Evolutionary conservation across 2,797 vertebrate genomes (phyloP), one percentile per base, ranked within the genome.

Genomic region (Graptemys geographica): DNA sequence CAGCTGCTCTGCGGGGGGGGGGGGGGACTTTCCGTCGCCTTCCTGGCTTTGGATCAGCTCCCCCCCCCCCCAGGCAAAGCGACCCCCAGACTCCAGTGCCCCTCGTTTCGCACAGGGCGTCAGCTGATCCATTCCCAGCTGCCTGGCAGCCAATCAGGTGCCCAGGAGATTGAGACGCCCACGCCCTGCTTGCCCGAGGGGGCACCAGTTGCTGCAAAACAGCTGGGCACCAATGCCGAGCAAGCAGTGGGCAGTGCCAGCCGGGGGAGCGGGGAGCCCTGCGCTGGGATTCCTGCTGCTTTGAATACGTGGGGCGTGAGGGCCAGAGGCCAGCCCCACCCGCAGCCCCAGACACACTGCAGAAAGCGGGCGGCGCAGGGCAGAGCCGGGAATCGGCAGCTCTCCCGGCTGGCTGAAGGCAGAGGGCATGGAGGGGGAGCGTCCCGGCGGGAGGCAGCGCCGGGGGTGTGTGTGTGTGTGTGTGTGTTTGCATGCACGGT

Each of bases 11-110:
- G 11, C 9, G 10, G 8, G n/a, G 47, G 9, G 19, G 18, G n/a
- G 3, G n/a, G 19, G 1, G 18, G 11, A 8, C 59, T 33, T 62
- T 62, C 59, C 15, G 2, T n/a, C 15, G 0, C 59, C 28, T 59
- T 59, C 28, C 28, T 27, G 57, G 27, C 57, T 16, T 33, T 4
- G 28, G 59, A 31, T 31, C 59, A 33, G 15, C 28, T 5, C 28
- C 57, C 11, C 16, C 57, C 11, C 16, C 8, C 9, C 65, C 18
- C 31, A 8, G 2, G 15, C 9, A 18, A 15, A 13, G 57, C 28
- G 13, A 6, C 57, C 33, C 62, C 62, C 59, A 18, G 33, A 55
- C 55, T 55, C 55, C 55, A 55, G 33, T 5, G 33, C 33, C 65
- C 65, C 65, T 37, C 65, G 37, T 21, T 37, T 69, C n/a, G n/a